Conservation (phyloP, 2,113 vertebrate genomes). For the Aphelocoma coerulescens region DNA sequence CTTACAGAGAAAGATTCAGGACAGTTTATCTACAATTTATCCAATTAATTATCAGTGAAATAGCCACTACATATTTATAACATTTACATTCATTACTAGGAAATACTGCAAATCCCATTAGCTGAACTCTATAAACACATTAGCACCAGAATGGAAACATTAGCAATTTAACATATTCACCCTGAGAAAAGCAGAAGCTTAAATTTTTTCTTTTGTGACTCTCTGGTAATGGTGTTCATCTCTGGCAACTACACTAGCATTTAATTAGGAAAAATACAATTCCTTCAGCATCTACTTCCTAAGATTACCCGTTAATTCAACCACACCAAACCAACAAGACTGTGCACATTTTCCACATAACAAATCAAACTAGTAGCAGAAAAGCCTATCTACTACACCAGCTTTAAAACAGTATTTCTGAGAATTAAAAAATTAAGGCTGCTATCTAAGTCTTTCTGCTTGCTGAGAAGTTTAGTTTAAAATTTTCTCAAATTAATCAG, state of each 20-base stretch:
- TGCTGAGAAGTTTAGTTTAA: neutral
- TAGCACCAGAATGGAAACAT: neutral
- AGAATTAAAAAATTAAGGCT: neutral
- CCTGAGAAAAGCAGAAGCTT: neutral
- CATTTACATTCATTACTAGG: neutral
- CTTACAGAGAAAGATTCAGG: neutral
- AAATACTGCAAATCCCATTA: neutral
- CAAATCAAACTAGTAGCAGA: neutral
- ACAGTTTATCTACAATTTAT: neutral
- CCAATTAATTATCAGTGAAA: neutral
- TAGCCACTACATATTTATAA: neutral
- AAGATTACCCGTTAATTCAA: neutral
- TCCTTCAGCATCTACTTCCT: neutral
- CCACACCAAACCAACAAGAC: neutral
- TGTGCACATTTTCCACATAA: neutral
- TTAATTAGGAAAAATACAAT: neutral
- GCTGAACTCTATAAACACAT: neutral
- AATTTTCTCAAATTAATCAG: neutral
- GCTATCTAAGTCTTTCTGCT: neutral
- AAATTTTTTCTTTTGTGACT: neutral
- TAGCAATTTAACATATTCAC: neutral
- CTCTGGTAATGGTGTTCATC: neutral
- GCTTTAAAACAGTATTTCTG: slow-evolving; percentile 16
- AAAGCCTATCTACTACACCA: neutral
- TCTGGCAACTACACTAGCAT: neutral